Conservation (phyloP, 2,888 invertebrate genomes). For the Trissolcus japonicus region DNA sequence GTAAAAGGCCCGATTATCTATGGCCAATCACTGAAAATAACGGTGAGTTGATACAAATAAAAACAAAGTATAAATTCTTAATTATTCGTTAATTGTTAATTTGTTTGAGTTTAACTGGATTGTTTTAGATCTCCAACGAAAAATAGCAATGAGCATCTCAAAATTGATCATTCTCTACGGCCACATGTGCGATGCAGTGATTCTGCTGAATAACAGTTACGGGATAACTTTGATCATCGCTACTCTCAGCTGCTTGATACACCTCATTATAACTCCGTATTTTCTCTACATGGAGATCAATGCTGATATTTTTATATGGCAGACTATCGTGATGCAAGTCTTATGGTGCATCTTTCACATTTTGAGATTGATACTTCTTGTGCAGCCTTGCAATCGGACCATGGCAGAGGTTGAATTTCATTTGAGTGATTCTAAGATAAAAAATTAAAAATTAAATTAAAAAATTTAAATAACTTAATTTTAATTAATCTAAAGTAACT, state of each 20-base stretch:
- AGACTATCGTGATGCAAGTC: constrained; percentile 78
- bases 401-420: constrained; percentile 76
- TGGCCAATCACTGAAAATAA: constrained; percentile 61
- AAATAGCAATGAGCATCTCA: constrained; percentile 74
- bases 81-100: neutral
- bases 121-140: constrained; percentile 58
- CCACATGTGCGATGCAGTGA: constrained; percentile 78
- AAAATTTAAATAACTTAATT: neutral
- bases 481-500: neutral
- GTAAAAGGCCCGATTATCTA: constrained; percentile 57
- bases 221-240: constrained; percentile 79
- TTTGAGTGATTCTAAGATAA: neutral
- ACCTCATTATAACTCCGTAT: constrained; percentile 81
- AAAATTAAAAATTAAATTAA: no score
- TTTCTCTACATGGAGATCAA: constrained; percentile 79
- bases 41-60: constrained; percentile 26
- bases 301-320: constrained; percentile 76
- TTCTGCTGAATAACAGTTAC: constrained; percentile 78
- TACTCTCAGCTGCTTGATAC: constrained; percentile 79
- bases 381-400: constrained; percentile 80
- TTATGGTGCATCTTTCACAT: constrained; percentile 80
- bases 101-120: neutral
- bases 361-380: constrained; percentile 78
- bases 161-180: constrained; percentile 78
- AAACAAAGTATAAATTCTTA: neutral